Evolutionary conservation across 2,113 vertebrate genomes (phyloP).

Genomic region (Apteryx mantelli): DNA sequence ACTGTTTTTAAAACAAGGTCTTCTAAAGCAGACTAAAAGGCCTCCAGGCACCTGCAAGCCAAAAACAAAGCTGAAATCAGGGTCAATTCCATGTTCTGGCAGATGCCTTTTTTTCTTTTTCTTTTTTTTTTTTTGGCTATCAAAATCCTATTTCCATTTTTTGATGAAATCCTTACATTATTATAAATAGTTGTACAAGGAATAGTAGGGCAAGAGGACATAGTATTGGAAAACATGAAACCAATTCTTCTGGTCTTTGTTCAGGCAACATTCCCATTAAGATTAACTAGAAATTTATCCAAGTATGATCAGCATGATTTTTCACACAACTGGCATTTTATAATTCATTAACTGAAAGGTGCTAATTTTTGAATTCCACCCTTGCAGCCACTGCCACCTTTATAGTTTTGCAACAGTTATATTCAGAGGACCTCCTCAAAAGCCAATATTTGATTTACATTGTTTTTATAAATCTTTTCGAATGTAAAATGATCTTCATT

Average conservation of each 20-base stretch:
- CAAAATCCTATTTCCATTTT: conserved; percentile 14
- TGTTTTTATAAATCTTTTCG: background rate
- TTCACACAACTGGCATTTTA: background rate
- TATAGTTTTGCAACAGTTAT: background rate
- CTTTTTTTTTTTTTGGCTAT: background rate
- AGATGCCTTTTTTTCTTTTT: background rate
- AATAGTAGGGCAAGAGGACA: background rate
- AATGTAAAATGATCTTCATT: background rate
- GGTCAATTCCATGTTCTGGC: conserved; percentile 12
- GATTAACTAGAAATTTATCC: background rate
- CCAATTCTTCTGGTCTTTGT: background rate
- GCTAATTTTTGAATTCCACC: background rate
- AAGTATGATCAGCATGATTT: background rate
- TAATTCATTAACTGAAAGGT: background rate
- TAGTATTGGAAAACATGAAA: background rate
- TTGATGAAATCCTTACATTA: background rate
- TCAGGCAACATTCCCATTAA: background rate
- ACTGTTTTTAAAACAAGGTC: conserved; percentile 24
- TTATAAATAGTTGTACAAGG: background rate
- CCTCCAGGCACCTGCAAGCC: conserved; percentile 56
- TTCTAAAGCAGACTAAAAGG: conserved; percentile 52
- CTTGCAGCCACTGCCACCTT: background rate
- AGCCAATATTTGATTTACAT: background rate
- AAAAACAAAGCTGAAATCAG: conserved; percentile 32
- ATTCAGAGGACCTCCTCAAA: background rate